These are phyloP conservation scores for Neogale vison DNA, from an alignment of 2,113 vertebrate genomes.

Conservation along the genomic window DNA sequence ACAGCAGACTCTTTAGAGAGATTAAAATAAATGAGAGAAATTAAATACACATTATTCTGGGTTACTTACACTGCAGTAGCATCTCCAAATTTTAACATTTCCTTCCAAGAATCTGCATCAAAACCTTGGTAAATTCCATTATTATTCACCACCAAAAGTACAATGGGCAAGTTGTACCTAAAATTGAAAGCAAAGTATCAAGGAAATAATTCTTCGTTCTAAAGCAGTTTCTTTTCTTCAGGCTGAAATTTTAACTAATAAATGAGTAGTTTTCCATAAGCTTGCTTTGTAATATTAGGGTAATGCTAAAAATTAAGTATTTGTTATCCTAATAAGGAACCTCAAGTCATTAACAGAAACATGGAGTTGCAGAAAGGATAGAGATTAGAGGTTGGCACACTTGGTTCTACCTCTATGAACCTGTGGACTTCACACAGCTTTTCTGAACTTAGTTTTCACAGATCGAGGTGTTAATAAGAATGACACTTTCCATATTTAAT, in stretches of 20 bases:
- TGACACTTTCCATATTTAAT: background rate
- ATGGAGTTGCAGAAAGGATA: background rate
- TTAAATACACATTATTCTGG: background rate
- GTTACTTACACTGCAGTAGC: conserved; percentile 83
- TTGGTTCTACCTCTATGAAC: background rate
- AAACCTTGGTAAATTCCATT: conserved; percentile 97
- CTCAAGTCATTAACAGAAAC: conserved; percentile 17
- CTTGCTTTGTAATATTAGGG: background rate
- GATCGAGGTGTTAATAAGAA: background rate
- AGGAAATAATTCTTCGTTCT: conserved; percentile 17
- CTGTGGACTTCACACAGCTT: background rate
- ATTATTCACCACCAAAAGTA: conserved; percentile 96
- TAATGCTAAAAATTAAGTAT: background rate
- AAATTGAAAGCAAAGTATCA: conserved; percentile 57
- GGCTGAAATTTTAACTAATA: conserved; percentile 36
- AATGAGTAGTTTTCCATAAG: background rate
- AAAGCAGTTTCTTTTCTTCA: background rate
- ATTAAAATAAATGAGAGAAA: background rate
- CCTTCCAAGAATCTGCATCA: conserved; percentile 89
- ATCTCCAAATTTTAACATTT: conserved; percentile 89
- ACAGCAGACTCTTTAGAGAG: background rate
- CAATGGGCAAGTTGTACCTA: conserved; percentile 94
- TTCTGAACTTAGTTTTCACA: background rate
- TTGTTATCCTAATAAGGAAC: conserved; percentile 25
- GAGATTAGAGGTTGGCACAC: background rate